Evolutionary conservation across 2,113 vertebrate species (phyloP).

Genomic region (Neogobius melanostomus): DNA sequence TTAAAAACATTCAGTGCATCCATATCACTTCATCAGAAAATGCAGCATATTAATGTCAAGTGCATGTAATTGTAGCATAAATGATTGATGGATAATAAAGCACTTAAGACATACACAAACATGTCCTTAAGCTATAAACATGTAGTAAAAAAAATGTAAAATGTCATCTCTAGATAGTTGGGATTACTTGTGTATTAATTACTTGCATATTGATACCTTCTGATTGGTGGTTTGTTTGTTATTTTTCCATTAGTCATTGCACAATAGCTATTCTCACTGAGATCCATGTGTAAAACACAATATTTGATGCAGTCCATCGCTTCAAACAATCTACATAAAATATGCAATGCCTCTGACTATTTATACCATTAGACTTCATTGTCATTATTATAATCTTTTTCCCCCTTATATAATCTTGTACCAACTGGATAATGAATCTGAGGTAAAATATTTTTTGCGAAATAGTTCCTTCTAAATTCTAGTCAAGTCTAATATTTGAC

Average conservation of each 20-base stretch:
- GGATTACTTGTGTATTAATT: not conserved
- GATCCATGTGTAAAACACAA: too few species aligned
- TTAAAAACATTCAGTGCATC: not conserved
- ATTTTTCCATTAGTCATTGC: too few species aligned
- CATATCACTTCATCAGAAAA: not conserved
- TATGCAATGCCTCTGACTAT: too few species aligned
- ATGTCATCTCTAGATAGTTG: not conserved
- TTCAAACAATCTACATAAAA: too few species aligned
- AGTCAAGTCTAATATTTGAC: not conserved
- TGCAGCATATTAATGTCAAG: not conserved
- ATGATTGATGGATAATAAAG: slow-evolving; percentile 7
- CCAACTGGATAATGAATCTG: too few species aligned
- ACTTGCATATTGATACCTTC: slow-evolving; percentile 7
- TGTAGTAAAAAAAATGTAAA: not conserved
- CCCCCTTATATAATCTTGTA: too few species aligned
- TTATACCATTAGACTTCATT: too few species aligned
- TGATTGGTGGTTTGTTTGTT: too few species aligned
- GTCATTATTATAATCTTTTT: too few species aligned
- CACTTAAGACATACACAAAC: not conserved
- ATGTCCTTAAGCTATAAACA: not conserved
- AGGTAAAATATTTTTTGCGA: too few species aligned
- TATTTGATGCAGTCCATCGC: too few species aligned
- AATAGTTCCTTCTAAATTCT: not conserved
- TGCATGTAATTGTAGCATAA: not conserved
- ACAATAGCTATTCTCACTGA: too few species aligned